These are phyloP conservation scores for Athalia circularis DNA, from an alignment of 2,888 invertebrate species.

Conservation along the genomic window DNA sequence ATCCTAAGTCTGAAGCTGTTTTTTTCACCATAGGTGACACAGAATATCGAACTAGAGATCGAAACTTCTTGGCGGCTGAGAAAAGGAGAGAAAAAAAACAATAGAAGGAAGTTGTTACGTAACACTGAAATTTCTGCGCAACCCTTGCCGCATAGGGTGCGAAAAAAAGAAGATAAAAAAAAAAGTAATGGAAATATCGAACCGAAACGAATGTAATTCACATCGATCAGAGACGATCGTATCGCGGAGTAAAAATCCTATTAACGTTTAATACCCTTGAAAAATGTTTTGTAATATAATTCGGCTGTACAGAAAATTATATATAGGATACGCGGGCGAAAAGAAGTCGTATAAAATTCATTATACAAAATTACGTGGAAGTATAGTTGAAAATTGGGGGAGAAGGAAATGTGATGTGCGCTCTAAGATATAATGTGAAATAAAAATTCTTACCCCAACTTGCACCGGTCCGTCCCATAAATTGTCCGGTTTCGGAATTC, in stretches of 20 bases:
- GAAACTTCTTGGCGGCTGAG: background rate
- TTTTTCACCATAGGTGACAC: background rate
- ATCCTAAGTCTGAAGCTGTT: too few species aligned
- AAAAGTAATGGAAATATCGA: background rate
- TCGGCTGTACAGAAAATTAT: background rate
- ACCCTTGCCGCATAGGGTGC: background rate
- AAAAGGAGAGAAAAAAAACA: background rate
- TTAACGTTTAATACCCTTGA: too few species aligned
- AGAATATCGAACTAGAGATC: too few species aligned
- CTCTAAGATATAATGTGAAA: too few species aligned
- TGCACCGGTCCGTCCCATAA: slow-evolving; percentile 92
- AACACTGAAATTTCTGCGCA: background rate
- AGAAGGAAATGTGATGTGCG: background rate
- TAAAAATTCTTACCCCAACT: slow-evolving; percentile 90
- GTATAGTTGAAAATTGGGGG: too few species aligned
- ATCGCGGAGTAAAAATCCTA: background rate
- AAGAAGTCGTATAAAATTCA: slow-evolving; percentile 1
- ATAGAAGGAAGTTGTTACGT: slow-evolving; percentile 3
- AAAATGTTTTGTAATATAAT: too few species aligned
- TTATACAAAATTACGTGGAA: background rate
- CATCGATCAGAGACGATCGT: background rate
- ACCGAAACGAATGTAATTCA: background rate
- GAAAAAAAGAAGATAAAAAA: background rate
- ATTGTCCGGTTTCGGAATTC: slow-evolving; percentile 94
- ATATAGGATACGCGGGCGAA: background rate